phyloP scores from a whole-genome alignment of 2,113 vertebrate species.

The Alethe diademata region DNA sequence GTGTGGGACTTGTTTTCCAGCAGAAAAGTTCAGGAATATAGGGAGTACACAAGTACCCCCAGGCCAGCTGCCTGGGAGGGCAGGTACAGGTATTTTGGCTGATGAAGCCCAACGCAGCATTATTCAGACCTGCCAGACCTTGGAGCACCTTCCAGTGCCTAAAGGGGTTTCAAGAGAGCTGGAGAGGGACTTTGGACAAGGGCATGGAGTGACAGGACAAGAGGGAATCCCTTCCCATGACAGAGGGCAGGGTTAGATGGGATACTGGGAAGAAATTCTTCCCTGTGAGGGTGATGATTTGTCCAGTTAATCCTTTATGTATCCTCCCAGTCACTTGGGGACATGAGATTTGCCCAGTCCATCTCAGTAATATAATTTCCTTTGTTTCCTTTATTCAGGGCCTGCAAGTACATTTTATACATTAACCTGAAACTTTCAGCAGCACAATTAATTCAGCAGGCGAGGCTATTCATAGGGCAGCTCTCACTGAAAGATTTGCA shows the following conservation, averaged over 20 bases:
- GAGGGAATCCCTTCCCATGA: not conserved
- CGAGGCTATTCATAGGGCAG: not conserved
- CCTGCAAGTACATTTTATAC: not conserved
- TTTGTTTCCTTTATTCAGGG: not conserved
- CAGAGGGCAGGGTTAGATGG: not conserved
- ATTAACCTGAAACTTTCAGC: slow-evolving; percentile 33
- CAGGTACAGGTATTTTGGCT: not conserved
- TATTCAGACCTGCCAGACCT: not conserved
- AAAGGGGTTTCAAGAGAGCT: not conserved
- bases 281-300: not conserved
- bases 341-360: not conserved
- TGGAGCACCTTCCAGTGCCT: not conserved
- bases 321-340: not conserved
- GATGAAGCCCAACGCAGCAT: not conserved
- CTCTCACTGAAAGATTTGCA: not conserved
- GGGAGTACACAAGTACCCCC: not conserved
- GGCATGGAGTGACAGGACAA: not conserved
- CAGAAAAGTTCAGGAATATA: not conserved
- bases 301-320: not conserved
- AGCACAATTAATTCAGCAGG: not conserved
- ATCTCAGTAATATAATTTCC: not conserved
- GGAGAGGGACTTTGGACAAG: not conserved
- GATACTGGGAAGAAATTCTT: not conserved
- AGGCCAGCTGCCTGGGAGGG: not conserved
- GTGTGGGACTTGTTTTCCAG: not conserved